Percentiles rank a stretch among this genome's conserved stretches.
Evolutionary conservation across 2,888 invertebrate genomes (phyloP).

Genomic region (Spisula solida): DNA sequence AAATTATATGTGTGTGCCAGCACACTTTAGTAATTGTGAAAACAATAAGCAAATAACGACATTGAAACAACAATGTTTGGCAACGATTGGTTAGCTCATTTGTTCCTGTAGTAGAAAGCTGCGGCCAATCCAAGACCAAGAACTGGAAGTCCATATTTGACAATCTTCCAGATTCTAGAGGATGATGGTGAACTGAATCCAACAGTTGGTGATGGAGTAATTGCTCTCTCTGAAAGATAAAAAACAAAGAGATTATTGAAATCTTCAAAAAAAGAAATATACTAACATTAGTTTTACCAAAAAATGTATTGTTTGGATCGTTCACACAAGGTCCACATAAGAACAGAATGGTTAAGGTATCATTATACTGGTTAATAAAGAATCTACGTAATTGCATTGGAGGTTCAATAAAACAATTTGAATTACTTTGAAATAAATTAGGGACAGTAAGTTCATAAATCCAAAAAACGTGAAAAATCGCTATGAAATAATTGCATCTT

Average conservation of each 20-base stretch:
- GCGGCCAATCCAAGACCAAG: neutral
- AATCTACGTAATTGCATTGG: too few species aligned
- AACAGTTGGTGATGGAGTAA: neutral
- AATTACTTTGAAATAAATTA: too few species aligned
- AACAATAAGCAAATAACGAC: neutral
- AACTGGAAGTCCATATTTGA: conserved; percentile 11
- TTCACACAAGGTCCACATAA: too few species aligned
- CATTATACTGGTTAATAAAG: too few species aligned
- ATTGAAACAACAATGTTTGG: neutral
- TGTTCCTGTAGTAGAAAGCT: neutral
- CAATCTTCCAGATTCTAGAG: neutral
- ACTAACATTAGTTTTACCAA: too few species aligned
- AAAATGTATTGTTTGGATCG: too few species aligned
- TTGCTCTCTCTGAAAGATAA: neutral
- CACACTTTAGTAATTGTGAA: neutral
- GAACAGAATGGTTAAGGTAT: too few species aligned
- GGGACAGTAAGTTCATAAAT: too few species aligned
- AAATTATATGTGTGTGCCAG: neutral
- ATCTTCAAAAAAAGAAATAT: too few species aligned
- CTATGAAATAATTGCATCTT: too few species aligned
- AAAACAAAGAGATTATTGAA: neutral
- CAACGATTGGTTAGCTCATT: neutral
- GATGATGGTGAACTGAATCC: neutral
- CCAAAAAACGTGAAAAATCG: too few species aligned
- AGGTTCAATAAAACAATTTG: too few species aligned